Conservation (phyloP, 1,140 invertebrate genomes). For the Anastrepha obliqua region DNA sequence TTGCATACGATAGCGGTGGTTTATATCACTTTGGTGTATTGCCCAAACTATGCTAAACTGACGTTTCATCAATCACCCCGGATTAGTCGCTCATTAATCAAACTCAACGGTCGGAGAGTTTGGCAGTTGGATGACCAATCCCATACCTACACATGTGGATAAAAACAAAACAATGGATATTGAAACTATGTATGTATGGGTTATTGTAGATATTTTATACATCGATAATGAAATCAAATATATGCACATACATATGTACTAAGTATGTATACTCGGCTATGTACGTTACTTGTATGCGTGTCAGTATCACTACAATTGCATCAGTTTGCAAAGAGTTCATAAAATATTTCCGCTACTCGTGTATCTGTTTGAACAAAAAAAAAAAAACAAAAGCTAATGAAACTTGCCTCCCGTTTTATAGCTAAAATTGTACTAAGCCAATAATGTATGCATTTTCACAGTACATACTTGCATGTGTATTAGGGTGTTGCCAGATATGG, state of each 20-base stretch:
- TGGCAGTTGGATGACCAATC: slow-evolving; percentile 20
- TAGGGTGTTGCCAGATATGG: no score
- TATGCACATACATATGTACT: neutral
- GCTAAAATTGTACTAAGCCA: no score
- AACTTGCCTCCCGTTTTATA: no score
- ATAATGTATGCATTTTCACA: no score
- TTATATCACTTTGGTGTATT: slow-evolving; percentile 26
- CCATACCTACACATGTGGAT: neutral
- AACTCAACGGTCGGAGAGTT: slow-evolving; percentile 45
- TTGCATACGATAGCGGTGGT: neutral
- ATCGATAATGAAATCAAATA: no score
- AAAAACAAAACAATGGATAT: no score
- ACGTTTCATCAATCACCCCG: slow-evolving; percentile 57
- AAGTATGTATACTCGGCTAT: no score
- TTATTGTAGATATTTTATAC: no score
- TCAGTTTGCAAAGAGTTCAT: neutral
- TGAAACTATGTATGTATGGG: no score
- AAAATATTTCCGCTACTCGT: neutral
- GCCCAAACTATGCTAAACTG: slow-evolving; percentile 53
- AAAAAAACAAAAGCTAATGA: no score
- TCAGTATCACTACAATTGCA: neutral
- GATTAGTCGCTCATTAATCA: slow-evolving; percentile 57
- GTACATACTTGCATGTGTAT: no score
- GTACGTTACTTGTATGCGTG: neutral
- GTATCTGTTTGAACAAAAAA: neutral